phyloP scores from a whole-genome alignment of 2,113 vertebrate species.

The Macroglossus sobrinus region DNA sequence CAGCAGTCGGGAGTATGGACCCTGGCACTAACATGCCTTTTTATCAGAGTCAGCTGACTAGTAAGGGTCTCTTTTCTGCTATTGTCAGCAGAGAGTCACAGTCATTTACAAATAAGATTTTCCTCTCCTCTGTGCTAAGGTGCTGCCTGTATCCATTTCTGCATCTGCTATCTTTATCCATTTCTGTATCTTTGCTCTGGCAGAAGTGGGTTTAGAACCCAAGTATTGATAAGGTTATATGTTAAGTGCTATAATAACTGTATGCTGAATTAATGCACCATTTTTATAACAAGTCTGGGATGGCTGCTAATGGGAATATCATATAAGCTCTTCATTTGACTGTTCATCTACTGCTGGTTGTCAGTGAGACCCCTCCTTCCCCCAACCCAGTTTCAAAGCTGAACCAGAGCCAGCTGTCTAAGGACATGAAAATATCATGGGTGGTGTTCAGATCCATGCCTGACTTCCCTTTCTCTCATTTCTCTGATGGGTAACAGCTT shows the following conservation, averaged over 20 bases:
- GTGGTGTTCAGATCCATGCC: neutral
- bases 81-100: neutral
- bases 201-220: neutral
- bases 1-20: neutral
- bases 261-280: neutral
- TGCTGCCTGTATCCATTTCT: neutral
- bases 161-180: neutral
- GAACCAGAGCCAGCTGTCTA: neutral
- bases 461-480: neutral
- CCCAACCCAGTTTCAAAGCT: neutral
- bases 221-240: neutral
- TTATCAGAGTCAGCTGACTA: neutral
- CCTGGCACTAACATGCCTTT: neutral
- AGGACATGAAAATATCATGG: neutral
- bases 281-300: neutral
- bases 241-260: neutral
- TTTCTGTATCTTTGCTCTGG: neutral
- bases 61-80: neutral
- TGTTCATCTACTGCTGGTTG: neutral
- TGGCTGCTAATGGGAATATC: neutral
- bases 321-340: neutral
- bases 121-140: neutral
- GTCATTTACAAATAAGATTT: neutral
- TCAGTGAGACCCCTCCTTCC: neutral
- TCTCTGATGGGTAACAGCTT: neutral